Base-by-base conservation (phyloP, 2,113 vertebrate genomes). In the Elachura formosa region DNA sequence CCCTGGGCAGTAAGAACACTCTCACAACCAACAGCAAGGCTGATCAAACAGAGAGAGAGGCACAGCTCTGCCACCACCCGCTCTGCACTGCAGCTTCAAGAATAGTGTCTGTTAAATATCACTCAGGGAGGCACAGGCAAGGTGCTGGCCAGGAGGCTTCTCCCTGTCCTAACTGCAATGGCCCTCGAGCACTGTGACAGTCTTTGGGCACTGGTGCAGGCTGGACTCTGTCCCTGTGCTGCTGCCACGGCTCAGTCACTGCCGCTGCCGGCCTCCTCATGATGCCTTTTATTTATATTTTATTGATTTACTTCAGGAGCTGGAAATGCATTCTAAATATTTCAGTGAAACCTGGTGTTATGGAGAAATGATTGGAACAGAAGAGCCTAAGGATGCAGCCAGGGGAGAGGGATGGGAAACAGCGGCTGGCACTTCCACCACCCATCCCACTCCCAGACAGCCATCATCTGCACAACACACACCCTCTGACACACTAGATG, bases 271-370 rank as follows among this genome's bases (percentile, higher is more conserved):
- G 56, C 56, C 73, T 94, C 56, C 36, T 12, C 1, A 6, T 11
- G 9, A 79, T 45, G 63, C n/a, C 76, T 95, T 86, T 91, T 89
- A 93, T 77, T 95, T 96, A 79, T 92, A 92, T 94, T 91, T 94
- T 80, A 95, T 90, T 93, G 80, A 96, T 96, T 73, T 84, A 67
- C 61, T 91, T 78, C 78, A 92, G 23, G 11, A 89, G 75, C 67
- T 90, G 41, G 66, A 89, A 92, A 74, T 5, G 23, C 14, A 49
- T 71, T 72, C 84, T 91, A 91, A 94, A 93, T 96, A 90, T 92
- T 96, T 91, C 77, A 94, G 63, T 22, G 46, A 77, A 88, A 72
- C 28, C 43, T 71, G 43, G 23, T 79, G 48, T 48, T 13, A 1
- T 7, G 59, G 77, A 91, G 51, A 58, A 68, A 72, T 0, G 6